These are phyloP conservation scores for Lomographa bimaculata DNA, from an alignment of 2,888 invertebrate species.

Conservation along the genomic window DNA sequence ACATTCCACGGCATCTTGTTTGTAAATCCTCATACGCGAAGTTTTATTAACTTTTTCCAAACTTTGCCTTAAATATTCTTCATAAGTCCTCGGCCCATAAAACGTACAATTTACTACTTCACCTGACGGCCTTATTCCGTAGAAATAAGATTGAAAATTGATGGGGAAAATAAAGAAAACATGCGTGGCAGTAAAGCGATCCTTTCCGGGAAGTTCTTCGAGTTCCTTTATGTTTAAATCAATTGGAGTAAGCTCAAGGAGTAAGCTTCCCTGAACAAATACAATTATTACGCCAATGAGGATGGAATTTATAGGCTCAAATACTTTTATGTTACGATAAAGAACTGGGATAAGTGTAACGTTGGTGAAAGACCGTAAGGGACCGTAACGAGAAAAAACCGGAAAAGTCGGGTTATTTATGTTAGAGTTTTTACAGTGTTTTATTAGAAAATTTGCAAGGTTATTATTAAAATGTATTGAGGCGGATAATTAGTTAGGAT, in stretches of 20 bases:
- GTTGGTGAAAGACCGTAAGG: not conserved
- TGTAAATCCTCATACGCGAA: conserved; percentile 29
- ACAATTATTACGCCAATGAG: conserved; percentile 29
- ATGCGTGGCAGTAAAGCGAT: conserved; percentile 20
- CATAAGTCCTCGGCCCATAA: conserved; percentile 23
- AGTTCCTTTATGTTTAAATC: conserved; percentile 29
- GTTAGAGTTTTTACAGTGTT: too few species aligned
- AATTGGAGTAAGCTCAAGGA: conserved; percentile 27
- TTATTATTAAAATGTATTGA: too few species aligned
- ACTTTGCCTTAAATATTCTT: conserved; percentile 33
- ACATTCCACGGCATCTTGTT: conserved; percentile 32
- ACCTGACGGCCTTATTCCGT: conserved; percentile 9
- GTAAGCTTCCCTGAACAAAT: conserved; percentile 25
- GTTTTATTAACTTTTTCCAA: conserved; percentile 33
- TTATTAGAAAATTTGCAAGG: too few species aligned
- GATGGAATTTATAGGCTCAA: conserved; percentile 17
- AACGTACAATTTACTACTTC: conserved; percentile 21
- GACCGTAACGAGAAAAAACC: too few species aligned
- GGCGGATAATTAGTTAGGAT: too few species aligned
- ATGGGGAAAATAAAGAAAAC: conserved; percentile 10
- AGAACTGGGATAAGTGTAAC: conserved; percentile 8
- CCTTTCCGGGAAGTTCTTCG: conserved; percentile 14
- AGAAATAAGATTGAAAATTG: conserved; percentile 18
- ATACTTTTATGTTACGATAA: conserved; percentile 20
- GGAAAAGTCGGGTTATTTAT: too few species aligned